Evolutionary conservation across 2,888 invertebrate species (phyloP).

Genomic region (Lepetodrilus schrolli): DNA sequence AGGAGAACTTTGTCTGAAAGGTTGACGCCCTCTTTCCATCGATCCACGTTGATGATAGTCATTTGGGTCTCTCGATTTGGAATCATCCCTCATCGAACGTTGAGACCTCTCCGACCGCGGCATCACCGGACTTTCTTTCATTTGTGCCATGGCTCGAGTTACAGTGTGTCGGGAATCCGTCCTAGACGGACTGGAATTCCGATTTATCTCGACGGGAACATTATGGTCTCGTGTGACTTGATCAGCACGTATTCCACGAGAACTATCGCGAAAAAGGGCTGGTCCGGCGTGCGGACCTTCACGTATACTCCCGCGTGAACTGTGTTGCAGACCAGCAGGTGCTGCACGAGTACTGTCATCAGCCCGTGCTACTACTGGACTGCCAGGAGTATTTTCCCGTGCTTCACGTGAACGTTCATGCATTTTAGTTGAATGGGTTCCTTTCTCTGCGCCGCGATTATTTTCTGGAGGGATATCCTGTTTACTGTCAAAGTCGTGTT

Average conservation of each 20-base stretch:
- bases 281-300: not conserved
- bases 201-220: not conserved
- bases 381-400: too few relatives aligned
- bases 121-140: not conserved
- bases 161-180: not conserved
- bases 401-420: too few relatives aligned
- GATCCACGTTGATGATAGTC: too few relatives aligned
- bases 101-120: not conserved
- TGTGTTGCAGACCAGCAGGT: not conserved
- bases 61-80: too few relatives aligned
- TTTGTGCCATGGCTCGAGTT: not conserved
- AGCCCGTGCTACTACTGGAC: not conserved
- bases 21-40: not conserved
- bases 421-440: not conserved
- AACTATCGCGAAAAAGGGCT: too few relatives aligned
- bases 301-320: not conserved
- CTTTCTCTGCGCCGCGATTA: too few relatives aligned
- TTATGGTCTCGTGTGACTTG: not conserved
- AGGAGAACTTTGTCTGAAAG: not conserved
- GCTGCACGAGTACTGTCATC: not conserved
- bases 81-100: not conserved
- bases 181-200: not conserved
- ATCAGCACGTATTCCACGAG: too few relatives aligned
- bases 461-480: not conserved
- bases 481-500: not conserved